Evolutionary conservation across 2,797 vertebrate genomes (phyloP).

Genomic region (Myotis vivesi): DNA sequence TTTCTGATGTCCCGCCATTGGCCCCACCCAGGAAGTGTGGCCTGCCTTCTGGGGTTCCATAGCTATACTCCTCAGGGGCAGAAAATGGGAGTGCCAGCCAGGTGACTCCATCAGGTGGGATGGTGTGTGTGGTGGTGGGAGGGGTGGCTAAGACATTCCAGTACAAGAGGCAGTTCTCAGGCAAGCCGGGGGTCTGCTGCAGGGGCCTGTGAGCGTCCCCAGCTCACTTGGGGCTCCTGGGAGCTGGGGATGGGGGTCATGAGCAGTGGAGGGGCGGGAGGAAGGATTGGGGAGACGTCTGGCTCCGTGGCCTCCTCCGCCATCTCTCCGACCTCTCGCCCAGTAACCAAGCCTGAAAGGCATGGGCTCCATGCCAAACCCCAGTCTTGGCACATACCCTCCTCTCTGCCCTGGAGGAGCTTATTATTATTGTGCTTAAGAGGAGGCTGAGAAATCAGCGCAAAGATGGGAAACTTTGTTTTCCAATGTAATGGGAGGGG

Average conservation of each 20-base stretch:
- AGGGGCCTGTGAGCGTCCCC: not conserved
- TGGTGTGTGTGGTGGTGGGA: not conserved
- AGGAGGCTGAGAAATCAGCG: constrained; percentile 53
- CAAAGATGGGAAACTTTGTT: constrained; percentile 48
- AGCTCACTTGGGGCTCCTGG: not conserved
- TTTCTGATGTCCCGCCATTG: not conserved
- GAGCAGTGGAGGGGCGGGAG: not conserved
- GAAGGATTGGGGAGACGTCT: fast-evolving
- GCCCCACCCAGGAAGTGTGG: fast-evolving
- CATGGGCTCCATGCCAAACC: constrained; percentile 1
- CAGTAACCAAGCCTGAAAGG: not conserved
- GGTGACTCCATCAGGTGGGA: too few species aligned
- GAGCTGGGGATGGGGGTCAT: too few species aligned
- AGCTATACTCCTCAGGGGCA: not conserved
- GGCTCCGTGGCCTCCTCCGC: not conserved
- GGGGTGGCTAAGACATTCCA: too few species aligned
- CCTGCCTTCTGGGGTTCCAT: not conserved
- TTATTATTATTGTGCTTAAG: constrained; percentile 46
- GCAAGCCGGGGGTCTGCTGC: too few species aligned
- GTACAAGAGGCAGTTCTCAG: not conserved
- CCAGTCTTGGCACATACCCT: constrained; percentile 6
- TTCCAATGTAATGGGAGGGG: constrained; percentile 19
- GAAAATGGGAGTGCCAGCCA: not conserved
- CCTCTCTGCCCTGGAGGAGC: constrained; percentile 26
- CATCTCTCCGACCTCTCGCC: not conserved